phyloP scores from a whole-genome alignment of 1,140 invertebrate species.

The Trichoplusia ni region DNA sequence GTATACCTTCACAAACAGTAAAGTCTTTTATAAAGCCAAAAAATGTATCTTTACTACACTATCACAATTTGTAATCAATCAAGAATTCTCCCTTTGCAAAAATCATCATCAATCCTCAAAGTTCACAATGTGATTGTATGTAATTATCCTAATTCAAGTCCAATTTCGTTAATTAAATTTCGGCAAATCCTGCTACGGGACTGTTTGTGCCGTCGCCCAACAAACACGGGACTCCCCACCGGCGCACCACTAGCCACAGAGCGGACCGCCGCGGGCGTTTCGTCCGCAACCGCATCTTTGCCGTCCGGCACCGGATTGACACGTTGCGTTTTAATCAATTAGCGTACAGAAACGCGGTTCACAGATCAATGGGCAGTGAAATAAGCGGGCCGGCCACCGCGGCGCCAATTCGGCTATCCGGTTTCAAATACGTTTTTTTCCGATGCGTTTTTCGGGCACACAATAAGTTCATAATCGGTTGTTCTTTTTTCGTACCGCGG shows the following conservation, averaged over 20 bases:
- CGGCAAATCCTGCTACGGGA: background rate
- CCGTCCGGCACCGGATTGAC: constrained; percentile 61
- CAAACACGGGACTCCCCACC: background rate
- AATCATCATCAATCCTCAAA: too few species aligned
- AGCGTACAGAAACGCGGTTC: constrained; percentile 67
- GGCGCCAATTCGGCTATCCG: constrained; percentile 62
- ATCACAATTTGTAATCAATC: too few species aligned
- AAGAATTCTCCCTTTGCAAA: too few species aligned
- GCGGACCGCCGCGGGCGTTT: constrained; percentile 29
- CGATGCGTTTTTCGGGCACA: constrained; percentile 33
- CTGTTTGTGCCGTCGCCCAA: background rate
- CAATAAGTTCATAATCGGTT: constrained; percentile 62
- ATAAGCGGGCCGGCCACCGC: constrained; percentile 68
- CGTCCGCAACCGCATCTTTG: constrained; percentile 52
- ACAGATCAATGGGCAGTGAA: constrained; percentile 73
- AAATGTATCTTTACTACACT: too few species aligned
- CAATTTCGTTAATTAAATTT: background rate
- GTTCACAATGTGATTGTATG: too few species aligned
- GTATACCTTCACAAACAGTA: too few species aligned
- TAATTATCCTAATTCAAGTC: background rate
- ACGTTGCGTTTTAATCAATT: constrained; percentile 79
- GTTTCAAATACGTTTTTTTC: constrained; percentile 62
- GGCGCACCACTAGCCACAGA: constrained; percentile 22
- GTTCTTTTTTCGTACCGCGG: constrained; percentile 40
- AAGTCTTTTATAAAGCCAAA: too few species aligned